Percentiles rank a stretch among this genome's conserved stretches.
Evolutionary conservation across 2,113 vertebrate species (phyloP).

Genomic region (Redunca redunca): DNA sequence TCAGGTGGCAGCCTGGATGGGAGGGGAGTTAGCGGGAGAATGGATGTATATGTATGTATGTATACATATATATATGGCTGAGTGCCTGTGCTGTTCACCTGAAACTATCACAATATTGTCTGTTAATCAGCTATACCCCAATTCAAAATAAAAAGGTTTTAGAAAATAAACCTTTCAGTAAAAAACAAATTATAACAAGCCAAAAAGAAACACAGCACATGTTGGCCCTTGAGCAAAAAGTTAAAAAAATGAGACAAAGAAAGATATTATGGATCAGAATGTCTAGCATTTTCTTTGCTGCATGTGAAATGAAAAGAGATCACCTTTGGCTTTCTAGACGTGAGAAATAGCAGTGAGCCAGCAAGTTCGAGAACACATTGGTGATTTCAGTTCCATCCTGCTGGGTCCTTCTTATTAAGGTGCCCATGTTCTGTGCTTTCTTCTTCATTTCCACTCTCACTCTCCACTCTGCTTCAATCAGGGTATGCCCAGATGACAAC

Average conservation of each 20-base stretch:
- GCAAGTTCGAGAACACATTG: fast-evolving
- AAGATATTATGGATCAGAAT: neutral
- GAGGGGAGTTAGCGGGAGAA: neutral
- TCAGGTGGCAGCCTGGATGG: neutral
- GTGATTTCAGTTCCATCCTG: neutral
- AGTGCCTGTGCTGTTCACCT: neutral
- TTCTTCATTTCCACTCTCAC: neutral
- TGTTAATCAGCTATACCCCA: neutral
- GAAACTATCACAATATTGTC: neutral
- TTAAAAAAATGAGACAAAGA: neutral
- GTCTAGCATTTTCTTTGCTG: neutral
- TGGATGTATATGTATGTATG: neutral
- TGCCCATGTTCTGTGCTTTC: neutral
- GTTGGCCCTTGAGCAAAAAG: neutral
- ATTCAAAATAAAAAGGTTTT: neutral
- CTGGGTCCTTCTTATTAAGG: neutral
- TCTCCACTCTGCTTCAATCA: neutral
- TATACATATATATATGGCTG: neutral
- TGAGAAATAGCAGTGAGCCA: neutral
- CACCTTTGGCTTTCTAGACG: neutral
- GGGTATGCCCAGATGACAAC: neutral
- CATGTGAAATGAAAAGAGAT: neutral
- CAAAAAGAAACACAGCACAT: neutral
- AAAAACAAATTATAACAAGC: neutral
- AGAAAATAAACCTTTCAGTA: neutral